Conservation (phyloP, 2,797 vertebrate genomes). For the Urocyon cinereoargenteus region DNA sequence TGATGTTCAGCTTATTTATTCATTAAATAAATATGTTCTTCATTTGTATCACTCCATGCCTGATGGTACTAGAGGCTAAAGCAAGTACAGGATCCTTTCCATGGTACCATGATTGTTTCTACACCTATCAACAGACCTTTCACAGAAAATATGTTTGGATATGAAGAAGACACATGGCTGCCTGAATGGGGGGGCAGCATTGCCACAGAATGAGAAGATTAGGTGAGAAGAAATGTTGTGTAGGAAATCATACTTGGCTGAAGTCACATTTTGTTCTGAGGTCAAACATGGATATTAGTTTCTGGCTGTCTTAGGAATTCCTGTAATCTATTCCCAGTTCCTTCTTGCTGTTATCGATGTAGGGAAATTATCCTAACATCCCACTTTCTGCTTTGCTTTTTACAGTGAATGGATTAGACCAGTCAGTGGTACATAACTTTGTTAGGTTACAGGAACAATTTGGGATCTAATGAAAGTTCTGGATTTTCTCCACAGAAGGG, state of each 20-base stretch:
- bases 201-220: background rate
- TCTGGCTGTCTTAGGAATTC: background rate
- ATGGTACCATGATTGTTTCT: background rate
- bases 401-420: background rate
- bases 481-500: background rate
- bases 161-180: background rate
- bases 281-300: background rate
- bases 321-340: background rate
- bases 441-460: background rate
- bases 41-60: background rate
- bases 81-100: background rate
- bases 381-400: background rate
- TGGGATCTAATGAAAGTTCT: background rate
- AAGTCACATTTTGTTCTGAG: background rate
- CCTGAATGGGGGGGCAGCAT: too few species aligned
- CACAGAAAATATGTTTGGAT: background rate
- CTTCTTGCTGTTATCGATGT: background rate
- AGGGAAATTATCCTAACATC: background rate
- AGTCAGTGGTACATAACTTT: background rate
- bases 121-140: accelerated
- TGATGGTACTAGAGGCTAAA: background rate
- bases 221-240: background rate
- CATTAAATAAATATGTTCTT: background rate
- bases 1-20: background rate
- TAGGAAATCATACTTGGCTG: background rate